Base-by-base conservation (phyloP, 2,113 vertebrate species). In the Syrmaticus mikado region DNA sequence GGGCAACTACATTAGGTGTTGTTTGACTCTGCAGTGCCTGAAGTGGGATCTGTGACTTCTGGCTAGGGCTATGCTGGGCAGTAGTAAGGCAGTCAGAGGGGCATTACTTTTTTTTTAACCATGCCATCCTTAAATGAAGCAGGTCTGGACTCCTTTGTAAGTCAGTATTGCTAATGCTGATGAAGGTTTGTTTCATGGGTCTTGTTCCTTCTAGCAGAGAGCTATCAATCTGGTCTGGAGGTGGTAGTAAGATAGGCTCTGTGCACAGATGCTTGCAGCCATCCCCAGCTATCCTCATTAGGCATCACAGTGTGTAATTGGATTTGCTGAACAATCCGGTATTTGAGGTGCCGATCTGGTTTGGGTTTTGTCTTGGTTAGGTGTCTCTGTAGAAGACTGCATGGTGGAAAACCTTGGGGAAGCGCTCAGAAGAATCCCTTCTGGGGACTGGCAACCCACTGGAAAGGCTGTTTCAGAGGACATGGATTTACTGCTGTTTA, bases 121-220 rank as follows among this genome's bases (percentile, higher is more conserved):
- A 17, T 60, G 53, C 5, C 53, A 25, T 82, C 45, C 38, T 87
- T 48, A 62, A 27, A 22, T 74, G 24, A 0, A 2, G 50, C 71
- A 66, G 17, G 36, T n/a, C 75, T 75, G 1, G 1, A 24, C 53
- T 78, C 4, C 57, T 58, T 45, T 71, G 7, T 52, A 36, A 27
- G 57, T 30, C 0, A 30, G 6, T 15, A 7, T 68, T 43, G 28
- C 36, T 77, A 21, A 10, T 77, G 75, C n/a, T 55, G 22, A 10
- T 74, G 34, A 57, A n/a, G 67, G 8, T 68, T 84, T 55, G 28
- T 55, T 55, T 75, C 30, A 4, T 32, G 64, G 65, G 30, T 62
- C 36, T 65, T 45, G 5, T 43, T 86, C 62, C n/a, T 82, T 75
- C 8, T 53, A 94, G 93, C 90, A 85, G 84, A 85, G 87, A 94